Percentiles rank a stretch among this genome's conserved stretches.
Conservation (phyloP, 53 echinoderm and acorn worm genomes). For the Paelopatides confundens region DNA sequence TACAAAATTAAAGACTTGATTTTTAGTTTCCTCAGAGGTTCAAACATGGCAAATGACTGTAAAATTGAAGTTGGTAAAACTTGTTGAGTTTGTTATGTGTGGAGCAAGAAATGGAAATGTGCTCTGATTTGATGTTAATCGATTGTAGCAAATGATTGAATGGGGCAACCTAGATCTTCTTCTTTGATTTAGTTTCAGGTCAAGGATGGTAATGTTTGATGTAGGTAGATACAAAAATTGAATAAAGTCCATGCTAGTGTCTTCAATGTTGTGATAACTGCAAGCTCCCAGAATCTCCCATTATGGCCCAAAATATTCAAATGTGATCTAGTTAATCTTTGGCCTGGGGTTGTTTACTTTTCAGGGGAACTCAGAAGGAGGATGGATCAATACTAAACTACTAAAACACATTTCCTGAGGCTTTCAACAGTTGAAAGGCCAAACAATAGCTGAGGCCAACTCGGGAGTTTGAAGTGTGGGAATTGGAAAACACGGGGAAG, state of each 20-base stretch:
- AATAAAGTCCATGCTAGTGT: not conserved
- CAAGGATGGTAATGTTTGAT: not conserved
- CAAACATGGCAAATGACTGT: too few relatives aligned
- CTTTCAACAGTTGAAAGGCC: not conserved
- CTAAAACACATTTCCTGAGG: constrained; percentile 26
- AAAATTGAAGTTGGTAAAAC: too few relatives aligned
- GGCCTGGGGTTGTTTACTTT: constrained; percentile 30
- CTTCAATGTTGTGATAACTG: constrained; percentile 37
- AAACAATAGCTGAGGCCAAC: constrained; percentile 21
- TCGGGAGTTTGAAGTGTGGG: constrained; percentile 21
- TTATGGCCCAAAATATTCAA: constrained; percentile 44
- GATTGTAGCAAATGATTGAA: not conserved
- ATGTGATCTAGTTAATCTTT: constrained; percentile 43
- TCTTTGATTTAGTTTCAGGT: not conserved
- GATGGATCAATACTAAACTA: constrained; percentile 45
- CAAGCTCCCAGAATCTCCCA: constrained; percentile 21
- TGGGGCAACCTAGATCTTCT: not conserved
- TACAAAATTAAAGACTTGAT: too few relatives aligned
- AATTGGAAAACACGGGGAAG: not conserved
- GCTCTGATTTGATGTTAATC: not conserved
- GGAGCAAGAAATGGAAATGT: not conserved
- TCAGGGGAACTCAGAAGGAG: constrained; percentile 21
- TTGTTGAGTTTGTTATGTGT: too few relatives aligned
- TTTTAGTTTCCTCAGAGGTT: too few relatives aligned
- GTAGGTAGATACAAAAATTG: constrained; percentile 37